Evolutionary conservation across 2,888 invertebrate species (phyloP).

Genomic region (Agrilus biguttatus): DNA sequence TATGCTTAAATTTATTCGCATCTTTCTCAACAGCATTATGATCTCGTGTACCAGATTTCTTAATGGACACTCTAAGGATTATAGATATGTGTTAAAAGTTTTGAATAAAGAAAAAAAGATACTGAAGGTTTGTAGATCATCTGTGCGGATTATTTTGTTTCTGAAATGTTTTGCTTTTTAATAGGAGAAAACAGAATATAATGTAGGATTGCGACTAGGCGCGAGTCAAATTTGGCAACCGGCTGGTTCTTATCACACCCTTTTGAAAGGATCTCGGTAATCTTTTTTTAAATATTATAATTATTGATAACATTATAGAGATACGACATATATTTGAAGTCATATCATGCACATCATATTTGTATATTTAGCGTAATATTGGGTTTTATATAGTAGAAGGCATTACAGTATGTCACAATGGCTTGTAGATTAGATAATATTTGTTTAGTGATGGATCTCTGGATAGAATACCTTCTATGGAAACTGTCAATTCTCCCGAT

Average conservation of each 20-base stretch:
- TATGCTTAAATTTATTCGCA: conserved; percentile 45
- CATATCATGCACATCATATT: too few species aligned
- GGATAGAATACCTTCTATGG: conserved; percentile 19
- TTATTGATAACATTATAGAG: too few species aligned
- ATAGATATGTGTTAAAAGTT: conserved; percentile 84
- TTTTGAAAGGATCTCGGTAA: conserved; percentile 24
- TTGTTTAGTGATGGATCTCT: conserved; percentile 7
- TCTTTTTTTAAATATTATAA: conserved; percentile 5
- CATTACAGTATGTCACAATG: too few species aligned
- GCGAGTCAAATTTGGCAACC: conserved; percentile 51
- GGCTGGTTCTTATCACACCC: conserved; percentile 26
- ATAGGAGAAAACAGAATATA: conserved; percentile 58
- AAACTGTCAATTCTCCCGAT: conserved; percentile 26
- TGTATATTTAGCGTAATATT: too few species aligned
- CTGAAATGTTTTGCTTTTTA: conserved; percentile 10
- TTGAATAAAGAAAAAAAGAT: conserved; percentile 77
- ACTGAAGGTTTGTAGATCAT: conserved; percentile 50
- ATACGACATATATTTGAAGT: too few species aligned
- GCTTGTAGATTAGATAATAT: conserved; percentile 2
- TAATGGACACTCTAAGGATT: conserved; percentile 82
- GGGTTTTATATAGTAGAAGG: too few species aligned
- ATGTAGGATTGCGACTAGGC: conserved; percentile 49
- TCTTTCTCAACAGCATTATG: conserved; percentile 62
- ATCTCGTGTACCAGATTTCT: conserved; percentile 70
- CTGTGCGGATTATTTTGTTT: neutral